Evolutionary conservation across 2,113 vertebrate genomes (phyloP), one percentile per base, ranked within the genome.

Genomic region (Oriolus oriolus): DNA sequence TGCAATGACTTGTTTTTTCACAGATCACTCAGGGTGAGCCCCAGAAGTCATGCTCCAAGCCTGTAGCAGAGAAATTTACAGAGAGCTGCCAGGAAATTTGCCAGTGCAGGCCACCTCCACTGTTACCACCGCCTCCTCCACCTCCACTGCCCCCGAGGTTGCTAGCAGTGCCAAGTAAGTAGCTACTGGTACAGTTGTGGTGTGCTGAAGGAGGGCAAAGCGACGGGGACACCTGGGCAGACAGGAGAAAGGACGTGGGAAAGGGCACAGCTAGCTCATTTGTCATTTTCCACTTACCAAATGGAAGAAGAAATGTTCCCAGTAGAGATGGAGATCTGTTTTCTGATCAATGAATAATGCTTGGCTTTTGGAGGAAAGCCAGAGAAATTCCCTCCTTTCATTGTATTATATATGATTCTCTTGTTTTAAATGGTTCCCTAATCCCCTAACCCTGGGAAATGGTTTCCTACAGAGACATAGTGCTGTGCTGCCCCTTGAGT

Each of bases 31-130:
- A 98, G 91, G 99, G 98, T 84, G 99, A 99, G 96, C 98, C 99
- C 95, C 99, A 99, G 98, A 99, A 98, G 97, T 98, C 99, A 98
- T 99, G 99, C 96, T 98, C 98, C 95, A 99, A 97, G 97, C 98
- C 98, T 90, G 97, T 97, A 98, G 97, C 95, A 85, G 98, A 98
- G 87, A 98, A 98, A 96, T 98, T 98, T 97, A 98, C 98, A n/a
- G 98, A 99, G 95, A 98, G 97, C 96, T 99, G 99, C 97, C 98
- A 99, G 96, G 96, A 99, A 95, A 94, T 98, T 89, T 99, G 99
- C 98, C 99, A 98, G 93, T 99, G 99, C 98, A 98, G 98, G 97
- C 98, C 98, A 87, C 99, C 99, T 65, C 99, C 99, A 59, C 98
- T 98, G 13, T 97, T 99, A 41, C 99, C 99, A 50, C 99, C 99